Conservation (phyloP, 2,888 invertebrate genomes). For the Hydraecia micacea region DNA sequence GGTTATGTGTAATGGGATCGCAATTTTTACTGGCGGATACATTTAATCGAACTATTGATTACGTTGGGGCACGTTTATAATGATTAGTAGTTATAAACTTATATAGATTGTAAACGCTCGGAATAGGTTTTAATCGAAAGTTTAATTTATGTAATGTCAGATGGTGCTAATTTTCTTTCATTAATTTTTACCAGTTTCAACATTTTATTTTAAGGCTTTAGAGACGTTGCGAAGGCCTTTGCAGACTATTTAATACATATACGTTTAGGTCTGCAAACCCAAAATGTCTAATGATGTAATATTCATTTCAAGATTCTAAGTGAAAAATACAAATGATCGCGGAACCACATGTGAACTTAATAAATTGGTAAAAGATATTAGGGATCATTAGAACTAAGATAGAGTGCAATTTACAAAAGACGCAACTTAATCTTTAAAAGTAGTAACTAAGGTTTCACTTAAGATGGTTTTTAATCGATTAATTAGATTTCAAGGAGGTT, state of each 20-base stretch:
- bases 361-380: not conserved
- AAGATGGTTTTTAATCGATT: not conserved
- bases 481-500: not conserved
- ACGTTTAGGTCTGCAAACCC: not conserved
- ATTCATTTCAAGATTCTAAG: not conserved
- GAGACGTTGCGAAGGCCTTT: not conserved
- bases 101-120: slow-evolving; percentile 48
- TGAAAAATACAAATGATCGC: not conserved
- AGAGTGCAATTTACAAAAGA: not conserved
- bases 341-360: not conserved
- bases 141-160: slow-evolving; percentile 41
- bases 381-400: not conserved
- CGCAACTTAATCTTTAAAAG: not conserved
- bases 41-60: slow-evolving; percentile 74
- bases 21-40: slow-evolving; percentile 76
- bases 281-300: not conserved
- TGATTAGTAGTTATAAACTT: slow-evolving; percentile 60
- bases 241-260: not conserved
- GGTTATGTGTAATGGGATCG: slow-evolving; percentile 78
- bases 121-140: slow-evolving; percentile 54
- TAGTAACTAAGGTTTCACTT: not conserved
- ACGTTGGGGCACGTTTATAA: slow-evolving; percentile 57
- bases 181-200: slow-evolving; percentile 14
- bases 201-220: not conserved
- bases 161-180: slow-evolving; percentile 41